phyloP scores from a whole-genome alignment of 2,113 vertebrate species.

The Vulpes ferrilata region DNA sequence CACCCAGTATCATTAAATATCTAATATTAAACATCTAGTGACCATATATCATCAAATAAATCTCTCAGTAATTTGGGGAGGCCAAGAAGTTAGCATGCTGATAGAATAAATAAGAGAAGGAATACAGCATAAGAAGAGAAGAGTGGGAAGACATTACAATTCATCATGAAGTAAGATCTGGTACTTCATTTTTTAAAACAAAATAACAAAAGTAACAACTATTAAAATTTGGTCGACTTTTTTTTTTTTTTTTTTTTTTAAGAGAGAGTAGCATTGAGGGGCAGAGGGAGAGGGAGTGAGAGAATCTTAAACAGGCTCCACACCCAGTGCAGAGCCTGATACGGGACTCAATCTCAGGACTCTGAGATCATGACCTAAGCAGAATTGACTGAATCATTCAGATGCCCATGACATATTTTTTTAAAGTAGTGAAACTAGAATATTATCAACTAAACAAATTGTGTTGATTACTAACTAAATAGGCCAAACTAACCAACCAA shows the following conservation, averaged over 20 bases:
- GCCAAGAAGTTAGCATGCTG: neutral
- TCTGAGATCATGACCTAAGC: neutral
- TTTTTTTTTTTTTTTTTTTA: neutral
- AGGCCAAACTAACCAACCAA: slow-evolving; percentile 10
- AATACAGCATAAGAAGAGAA: neutral
- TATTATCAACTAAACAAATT: neutral
- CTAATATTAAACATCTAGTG: neutral
- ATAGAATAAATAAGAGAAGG: neutral
- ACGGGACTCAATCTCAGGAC: neutral
- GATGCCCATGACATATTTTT: neutral
- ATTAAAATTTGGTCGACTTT: neutral
- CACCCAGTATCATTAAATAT: neutral
- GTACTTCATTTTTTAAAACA: neutral
- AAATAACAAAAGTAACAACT: slow-evolving; percentile 18
- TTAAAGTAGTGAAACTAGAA: neutral
- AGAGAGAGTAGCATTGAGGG: neutral
- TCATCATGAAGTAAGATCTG: neutral
- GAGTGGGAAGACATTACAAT: neutral
- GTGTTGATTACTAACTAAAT: slow-evolving; percentile 36
- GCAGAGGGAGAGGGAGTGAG: neutral
- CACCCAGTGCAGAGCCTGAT: neutral
- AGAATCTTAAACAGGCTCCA: neutral
- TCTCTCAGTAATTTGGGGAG: neutral
- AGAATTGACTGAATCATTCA: neutral
- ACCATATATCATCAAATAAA: neutral